phyloP scores from a whole-genome alignment of 2,797 vertebrate species.

The Myoxocephalus aenaeus region DNA sequence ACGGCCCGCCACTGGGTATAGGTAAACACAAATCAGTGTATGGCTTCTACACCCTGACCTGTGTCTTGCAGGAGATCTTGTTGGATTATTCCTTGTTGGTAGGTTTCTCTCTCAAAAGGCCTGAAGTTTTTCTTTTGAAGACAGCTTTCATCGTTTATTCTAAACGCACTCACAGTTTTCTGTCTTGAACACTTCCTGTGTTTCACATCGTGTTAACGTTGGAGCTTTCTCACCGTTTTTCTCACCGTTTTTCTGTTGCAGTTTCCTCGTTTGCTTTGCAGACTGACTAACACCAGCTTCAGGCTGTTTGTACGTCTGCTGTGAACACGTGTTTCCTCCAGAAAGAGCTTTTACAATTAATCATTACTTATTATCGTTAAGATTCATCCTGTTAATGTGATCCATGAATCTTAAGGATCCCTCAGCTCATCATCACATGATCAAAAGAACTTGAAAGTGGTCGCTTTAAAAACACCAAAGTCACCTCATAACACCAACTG shows the following conservation, averaged over 20 bases:
- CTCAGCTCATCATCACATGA: too few relatives aligned
- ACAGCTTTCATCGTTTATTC: neutral
- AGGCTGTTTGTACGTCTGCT: neutral
- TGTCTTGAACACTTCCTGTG: neutral
- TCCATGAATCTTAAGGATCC: too few relatives aligned
- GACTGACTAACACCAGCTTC: neutral
- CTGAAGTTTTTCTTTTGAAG: constrained; percentile 8
- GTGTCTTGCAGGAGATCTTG: constrained; percentile 94
- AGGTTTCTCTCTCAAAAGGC: constrained; percentile 76
- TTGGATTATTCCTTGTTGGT: constrained; percentile 97
- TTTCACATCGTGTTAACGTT: neutral
- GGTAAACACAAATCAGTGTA: too few relatives aligned
- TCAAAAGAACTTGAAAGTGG: too few relatives aligned
- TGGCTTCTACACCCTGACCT: constrained; percentile 62
- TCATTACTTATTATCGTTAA: too few relatives aligned
- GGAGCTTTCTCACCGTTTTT: neutral
- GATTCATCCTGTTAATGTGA: too few relatives aligned
- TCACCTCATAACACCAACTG: too few relatives aligned
- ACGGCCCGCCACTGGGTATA: too few relatives aligned
- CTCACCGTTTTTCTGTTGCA: neutral
- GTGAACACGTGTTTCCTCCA: neutral
- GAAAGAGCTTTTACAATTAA: neutral
- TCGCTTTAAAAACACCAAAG: too few relatives aligned
- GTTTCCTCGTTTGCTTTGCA: neutral
- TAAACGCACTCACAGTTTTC: too few relatives aligned